Evolutionary conservation across 2,888 invertebrate species (phyloP), one percentile per base, ranked within the genome.

Genomic region (Ceraclea dissimilis): DNA sequence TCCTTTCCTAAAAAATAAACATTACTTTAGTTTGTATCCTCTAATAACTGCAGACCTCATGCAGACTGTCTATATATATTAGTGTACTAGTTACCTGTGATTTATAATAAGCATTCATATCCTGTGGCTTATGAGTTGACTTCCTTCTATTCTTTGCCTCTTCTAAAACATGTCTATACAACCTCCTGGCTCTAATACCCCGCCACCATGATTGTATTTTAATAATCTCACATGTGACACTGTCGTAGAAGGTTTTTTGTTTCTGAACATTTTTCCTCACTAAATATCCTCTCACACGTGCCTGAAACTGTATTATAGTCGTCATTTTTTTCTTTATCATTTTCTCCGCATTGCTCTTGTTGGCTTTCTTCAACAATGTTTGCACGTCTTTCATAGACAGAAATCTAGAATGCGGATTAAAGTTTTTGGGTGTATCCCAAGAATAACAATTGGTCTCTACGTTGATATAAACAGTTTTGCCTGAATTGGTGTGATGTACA

Each of bases 161-260:
- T 22, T 75, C 72, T 22, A 79, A 67, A 20, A 78, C 63, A 18
- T 72, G 72, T 1, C 69, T 68, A 65, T 76, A 79, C 60, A 70
- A 71, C 60, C 69, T 74, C 58, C 76, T 73, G 57, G 78, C 73
- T 11, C 72, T 62, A 1, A 76, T 64, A 58, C 74, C 74, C 57
- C 81, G 74, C 84, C 84, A 86, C 81, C 83, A 85, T 1, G 82
- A 73, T 74, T 86, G 81, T 60, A 82, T 80, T 64, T 68, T 71
- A 4, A 80, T 65, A 46, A 81, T 67, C 64, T 68, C 71, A 1
- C 67, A 62, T 31, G 72, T 67, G 64, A 80, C 76, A 18, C 72
- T 67, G 58, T 71, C 68, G 8, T 31, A 49, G 16, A 55, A 56
- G 11, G 33, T 43, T n/a, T 20, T 49, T 34, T 50, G 17, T 5